Evolutionary conservation across 2,888 invertebrate genomes (phyloP).

Genomic region (Amorpha juglandis): DNA sequence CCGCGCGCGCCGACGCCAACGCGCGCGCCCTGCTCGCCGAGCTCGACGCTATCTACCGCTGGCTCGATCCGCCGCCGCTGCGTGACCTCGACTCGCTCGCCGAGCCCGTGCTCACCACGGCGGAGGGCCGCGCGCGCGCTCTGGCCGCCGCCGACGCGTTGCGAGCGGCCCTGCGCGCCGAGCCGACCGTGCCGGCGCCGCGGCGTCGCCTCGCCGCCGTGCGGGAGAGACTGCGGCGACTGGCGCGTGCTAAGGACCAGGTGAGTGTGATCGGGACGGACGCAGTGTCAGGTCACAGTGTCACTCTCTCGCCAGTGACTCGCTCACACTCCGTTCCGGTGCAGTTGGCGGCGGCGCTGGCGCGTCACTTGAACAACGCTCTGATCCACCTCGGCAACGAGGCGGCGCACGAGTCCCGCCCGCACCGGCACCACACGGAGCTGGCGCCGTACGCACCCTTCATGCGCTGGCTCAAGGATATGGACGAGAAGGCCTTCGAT

Average conservation of each 20-base stretch:
- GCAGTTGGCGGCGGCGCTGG: constrained; percentile 88
- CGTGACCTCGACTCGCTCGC: constrained; percentile 61
- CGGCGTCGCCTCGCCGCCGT: constrained; percentile 61
- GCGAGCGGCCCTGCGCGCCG: constrained; percentile 50
- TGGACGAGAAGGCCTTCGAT: constrained; percentile 92
- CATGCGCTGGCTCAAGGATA: constrained; percentile 95
- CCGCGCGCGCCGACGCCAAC: constrained; percentile 89
- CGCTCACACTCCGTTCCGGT: constrained; percentile 27
- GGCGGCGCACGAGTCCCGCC: constrained; percentile 57
- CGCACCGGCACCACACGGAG: constrained; percentile 93
- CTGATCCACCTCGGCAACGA: constrained; percentile 95
- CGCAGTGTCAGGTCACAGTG: background rate
- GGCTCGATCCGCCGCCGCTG: constrained; percentile 70
- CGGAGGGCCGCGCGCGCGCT: constrained; percentile 64
- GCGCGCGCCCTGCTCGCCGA: constrained; percentile 91
- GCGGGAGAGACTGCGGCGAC: constrained; percentile 63
- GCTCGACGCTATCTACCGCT: constrained; percentile 84
- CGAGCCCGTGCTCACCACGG: constrained; percentile 58
- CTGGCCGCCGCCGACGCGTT: constrained; percentile 56
- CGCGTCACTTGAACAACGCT: constrained; percentile 96
- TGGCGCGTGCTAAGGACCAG: constrained; percentile 61
- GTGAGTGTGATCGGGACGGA: constrained; percentile 69
- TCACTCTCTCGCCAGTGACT: background rate
- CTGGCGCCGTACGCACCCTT: constrained; percentile 94
- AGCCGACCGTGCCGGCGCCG: constrained; percentile 43